phyloP scores from a whole-genome alignment of 2,797 vertebrate species.

The Danio jaintianensis region DNA sequence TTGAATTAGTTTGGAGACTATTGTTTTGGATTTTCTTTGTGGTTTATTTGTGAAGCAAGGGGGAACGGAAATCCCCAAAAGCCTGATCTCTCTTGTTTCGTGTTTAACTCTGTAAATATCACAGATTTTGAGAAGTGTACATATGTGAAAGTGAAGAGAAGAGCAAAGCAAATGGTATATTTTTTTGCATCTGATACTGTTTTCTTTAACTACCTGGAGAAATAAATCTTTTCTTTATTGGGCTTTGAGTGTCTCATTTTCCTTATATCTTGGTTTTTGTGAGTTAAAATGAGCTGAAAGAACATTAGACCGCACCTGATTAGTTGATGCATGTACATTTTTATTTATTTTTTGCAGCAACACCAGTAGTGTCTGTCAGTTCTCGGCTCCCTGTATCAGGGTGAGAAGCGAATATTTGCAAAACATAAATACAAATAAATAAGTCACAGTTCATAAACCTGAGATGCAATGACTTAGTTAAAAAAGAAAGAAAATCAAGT shows the following conservation, averaged over 20 bases:
- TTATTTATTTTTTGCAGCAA: slow-evolving; percentile 50
- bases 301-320: not conserved
- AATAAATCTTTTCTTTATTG: slow-evolving; percentile 80
- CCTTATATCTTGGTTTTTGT: not conserved
- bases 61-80: slow-evolving; percentile 69
- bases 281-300: not conserved
- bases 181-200: slow-evolving; percentile 84
- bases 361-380: slow-evolving; percentile 69
- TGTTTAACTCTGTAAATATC: slow-evolving; percentile 81
- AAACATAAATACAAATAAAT: slow-evolving; percentile 67
- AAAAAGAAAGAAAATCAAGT: slow-evolving; percentile 59
- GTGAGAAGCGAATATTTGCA: slow-evolving; percentile 51
- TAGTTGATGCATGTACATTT: slow-evolving; percentile 46
- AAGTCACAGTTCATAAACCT: slow-evolving; percentile 41
- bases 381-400: slow-evolving; percentile 69
- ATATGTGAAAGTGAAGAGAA: slow-evolving; percentile 85
- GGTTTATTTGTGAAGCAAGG: slow-evolving; percentile 67
- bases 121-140: slow-evolving; percentile 82
- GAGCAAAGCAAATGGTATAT: slow-evolving; percentile 84
- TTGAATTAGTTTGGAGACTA: slow-evolving; percentile 68
- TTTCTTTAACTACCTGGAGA: slow-evolving; percentile 85
- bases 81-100: slow-evolving; percentile 69
- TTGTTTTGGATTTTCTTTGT: slow-evolving; percentile 64
- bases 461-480: slow-evolving; percentile 46
- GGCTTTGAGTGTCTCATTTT: slow-evolving; percentile 63